A percentile compares a stretch with the other conserved stretches of the same genome.
phyloP scores from a whole-genome alignment of 2,797 vertebrate species.

The Ctenopoma multispine region DNA sequence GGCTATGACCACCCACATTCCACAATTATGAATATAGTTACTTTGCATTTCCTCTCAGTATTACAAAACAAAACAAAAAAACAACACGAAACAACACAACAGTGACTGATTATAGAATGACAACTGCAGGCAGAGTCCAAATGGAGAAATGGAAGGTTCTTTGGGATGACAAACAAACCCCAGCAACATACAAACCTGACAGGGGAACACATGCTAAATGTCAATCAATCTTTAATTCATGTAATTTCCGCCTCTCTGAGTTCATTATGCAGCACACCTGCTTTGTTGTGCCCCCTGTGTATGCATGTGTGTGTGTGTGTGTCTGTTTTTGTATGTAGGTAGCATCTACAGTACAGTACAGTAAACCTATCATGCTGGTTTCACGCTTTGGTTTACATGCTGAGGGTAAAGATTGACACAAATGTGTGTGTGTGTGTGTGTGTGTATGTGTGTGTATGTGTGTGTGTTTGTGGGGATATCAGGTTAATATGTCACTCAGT shows the following conservation, averaged over 20 bases:
- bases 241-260: constrained; percentile 47
- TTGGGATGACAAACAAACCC: constrained; percentile 15
- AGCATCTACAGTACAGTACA: constrained; percentile 31
- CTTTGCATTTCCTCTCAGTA: background rate
- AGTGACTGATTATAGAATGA: background rate
- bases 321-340: background rate
- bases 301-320: background rate
- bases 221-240: constrained; percentile 73
- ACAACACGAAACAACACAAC: background rate
- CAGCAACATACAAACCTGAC: constrained; percentile 22
- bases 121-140: background rate
- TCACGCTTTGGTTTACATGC: constrained; percentile 42
- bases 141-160: background rate
- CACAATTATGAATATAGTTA: background rate
- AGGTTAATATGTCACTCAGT: constrained; percentile 72
- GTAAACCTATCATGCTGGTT: constrained; percentile 43
- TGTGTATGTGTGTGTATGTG: constrained; percentile 13
- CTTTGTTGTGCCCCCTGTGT: constrained; percentile 8
- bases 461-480: constrained; percentile 20
- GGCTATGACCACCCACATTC: constrained; percentile 43
- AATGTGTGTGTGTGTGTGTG: constrained; percentile 15
- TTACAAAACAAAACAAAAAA: background rate
- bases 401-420: constrained; percentile 37
- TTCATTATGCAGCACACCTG: constrained; percentile 62
- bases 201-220: constrained; percentile 46